Percentiles rank a stretch among this genome's conserved stretches.
Evolutionary conservation across 2,113 vertebrate genomes (phyloP).

Genomic region (Macaca fascicularis): T2T-MFA8v1.1 NC_088385.1:123636001-123636500

Average conservation of each 20-base stretch:
- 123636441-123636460: too few species aligned
- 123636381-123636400: background rate
- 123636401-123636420: too few species aligned
- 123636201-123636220: background rate
- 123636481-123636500: too few species aligned
- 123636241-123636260: background rate
- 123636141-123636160: background rate
- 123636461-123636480: too few species aligned
- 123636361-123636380: background rate
- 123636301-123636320: background rate
- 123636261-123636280: background rate
- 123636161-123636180: background rate
- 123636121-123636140: background rate
- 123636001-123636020: background rate
- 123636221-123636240: background rate
- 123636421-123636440: too few species aligned
- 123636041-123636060: background rate
- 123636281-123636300: background rate
- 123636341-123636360: background rate
- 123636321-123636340: background rate
- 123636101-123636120: background rate
- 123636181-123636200: background rate
- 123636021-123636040: background rate
- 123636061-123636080: background rate
- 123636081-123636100: background rate